Base-by-base conservation (phyloP, 2,113 vertebrate genomes). In the Gambusia affinis region DNA sequence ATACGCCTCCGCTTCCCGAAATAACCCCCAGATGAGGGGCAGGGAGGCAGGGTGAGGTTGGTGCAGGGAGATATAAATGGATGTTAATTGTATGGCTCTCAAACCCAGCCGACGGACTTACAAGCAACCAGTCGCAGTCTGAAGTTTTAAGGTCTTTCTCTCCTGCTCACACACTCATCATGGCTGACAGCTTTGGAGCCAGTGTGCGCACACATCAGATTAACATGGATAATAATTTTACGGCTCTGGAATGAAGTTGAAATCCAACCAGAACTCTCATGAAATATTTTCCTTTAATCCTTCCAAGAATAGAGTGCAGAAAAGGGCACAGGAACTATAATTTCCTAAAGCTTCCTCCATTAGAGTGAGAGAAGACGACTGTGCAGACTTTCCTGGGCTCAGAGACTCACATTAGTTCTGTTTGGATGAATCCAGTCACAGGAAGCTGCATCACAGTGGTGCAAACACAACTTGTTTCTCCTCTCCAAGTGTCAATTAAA, bases 11-110 rank as follows among this genome's bases (percentile, higher is more conserved):
- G 27, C 77, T 84, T 89, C 90, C 77, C 69, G 87, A 91, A 90
- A 92, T 92, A 92, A 82, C 74, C 75, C 0, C 75, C 86, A 89
- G 91, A 91, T 90, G 91, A 91, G 83, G 86, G 80, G 85, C 84
- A 86, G 76, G 79, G 86, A 89, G 87, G 85, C 83, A 82, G 84
- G 89, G 85, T 30, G 79, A 87, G 83, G 89, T 81, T 89, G 82
- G 88, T 82, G 71, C 78, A 84, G 67, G 69, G 60, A 72, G 89
- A 84, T 91, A 92, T 86, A 92, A 90, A 91, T 84, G 86, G 90
- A 92, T 78, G 73, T 19, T 92, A 92, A 92, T 92, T 92, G 90
- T 89, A 91, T 72, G 85, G 78, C 80, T 91, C 8, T 85, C 24
- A 87, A 83, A 87, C 74, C 71, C 83, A 67, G 60, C 68, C 67